phyloP scores from a whole-genome alignment of 2,113 vertebrate species.

The Gymnarchus niloticus region DNA sequence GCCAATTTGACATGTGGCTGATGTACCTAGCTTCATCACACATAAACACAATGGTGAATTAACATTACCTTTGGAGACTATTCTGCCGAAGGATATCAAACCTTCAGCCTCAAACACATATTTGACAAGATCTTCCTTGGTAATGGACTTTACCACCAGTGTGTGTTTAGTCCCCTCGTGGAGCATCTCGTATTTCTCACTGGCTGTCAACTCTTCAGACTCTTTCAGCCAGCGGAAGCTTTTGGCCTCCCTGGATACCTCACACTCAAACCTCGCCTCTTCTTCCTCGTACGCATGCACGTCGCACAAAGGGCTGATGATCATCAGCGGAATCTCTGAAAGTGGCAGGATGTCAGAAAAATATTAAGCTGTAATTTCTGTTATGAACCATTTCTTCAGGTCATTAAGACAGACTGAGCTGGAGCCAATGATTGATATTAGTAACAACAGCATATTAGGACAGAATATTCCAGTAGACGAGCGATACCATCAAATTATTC shows the following conservation, averaged over 20 bases:
- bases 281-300: slow-evolving; percentile 94
- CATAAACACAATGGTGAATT: neutral
- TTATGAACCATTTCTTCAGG: neutral
- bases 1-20: neutral
- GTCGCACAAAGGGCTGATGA: slow-evolving; percentile 84
- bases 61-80: slow-evolving; percentile 86
- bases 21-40: neutral
- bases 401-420: neutral
- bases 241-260: slow-evolving; percentile 88
- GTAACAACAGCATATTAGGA: neutral
- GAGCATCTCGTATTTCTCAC: slow-evolving; percentile 78
- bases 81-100: slow-evolving; percentile 81
- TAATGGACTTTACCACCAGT: slow-evolving; percentile 77
- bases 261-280: slow-evolving; percentile 88
- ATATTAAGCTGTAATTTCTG: neutral
- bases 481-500: neutral
- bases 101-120: slow-evolving; percentile 97
- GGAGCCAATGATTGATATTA: neutral
- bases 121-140: slow-evolving; percentile 90
- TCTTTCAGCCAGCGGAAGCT: slow-evolving; percentile 90
- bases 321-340: slow-evolving; percentile 86
- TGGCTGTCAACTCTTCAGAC: slow-evolving; percentile 71
- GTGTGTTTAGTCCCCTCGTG: slow-evolving; percentile 74
- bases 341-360: slow-evolving; percentile 39
- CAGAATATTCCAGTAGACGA: neutral